These are phyloP conservation scores for Drosophila tanythrix DNA, from an alignment of 2,888 invertebrate genomes.

Conservation along the genomic window DNA sequence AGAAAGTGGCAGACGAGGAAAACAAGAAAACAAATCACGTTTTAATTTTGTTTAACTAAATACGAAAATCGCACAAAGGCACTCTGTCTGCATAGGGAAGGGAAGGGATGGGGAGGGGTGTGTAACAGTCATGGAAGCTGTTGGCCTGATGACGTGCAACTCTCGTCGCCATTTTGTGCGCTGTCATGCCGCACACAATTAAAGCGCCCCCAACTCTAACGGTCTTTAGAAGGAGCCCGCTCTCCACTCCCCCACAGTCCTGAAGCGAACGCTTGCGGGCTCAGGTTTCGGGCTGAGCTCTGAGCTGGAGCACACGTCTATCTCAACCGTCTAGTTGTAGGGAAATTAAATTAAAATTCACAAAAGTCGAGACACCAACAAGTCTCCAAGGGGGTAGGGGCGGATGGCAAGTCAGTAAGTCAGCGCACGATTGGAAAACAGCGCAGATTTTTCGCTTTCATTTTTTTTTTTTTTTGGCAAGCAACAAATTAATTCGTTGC, in stretches of 20 bases:
- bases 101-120: not conserved
- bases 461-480: slow-evolving; percentile 26
- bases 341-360: slow-evolving; percentile 80
- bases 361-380: slow-evolving; percentile 61
- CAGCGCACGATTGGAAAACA: slow-evolving; percentile 73
- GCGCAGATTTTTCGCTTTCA: slow-evolving; percentile 66
- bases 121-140: slow-evolving; percentile 12
- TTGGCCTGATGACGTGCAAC: slow-evolving; percentile 76
- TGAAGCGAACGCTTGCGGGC: not conserved
- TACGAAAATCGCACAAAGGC: slow-evolving; percentile 76
- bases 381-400: not conserved
- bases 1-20: slow-evolving; percentile 64
- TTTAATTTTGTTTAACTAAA: slow-evolving; percentile 84
- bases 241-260: not conserved
- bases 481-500: slow-evolving; percentile 77
- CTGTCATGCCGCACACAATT: slow-evolving; percentile 81
- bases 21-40: slow-evolving; percentile 83
- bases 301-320: slow-evolving; percentile 71
- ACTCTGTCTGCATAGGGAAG: slow-evolving; percentile 8
- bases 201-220: slow-evolving; percentile 66
- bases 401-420: slow-evolving; percentile 60
- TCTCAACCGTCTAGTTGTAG: slow-evolving; percentile 76
- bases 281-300: slow-evolving; percentile 48
- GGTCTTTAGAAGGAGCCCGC: slow-evolving; percentile 34
- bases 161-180: slow-evolving; percentile 78